Conservation (phyloP, 64 coral and sea anemone genomes). For the Pocillopora damicornis region DNA sequence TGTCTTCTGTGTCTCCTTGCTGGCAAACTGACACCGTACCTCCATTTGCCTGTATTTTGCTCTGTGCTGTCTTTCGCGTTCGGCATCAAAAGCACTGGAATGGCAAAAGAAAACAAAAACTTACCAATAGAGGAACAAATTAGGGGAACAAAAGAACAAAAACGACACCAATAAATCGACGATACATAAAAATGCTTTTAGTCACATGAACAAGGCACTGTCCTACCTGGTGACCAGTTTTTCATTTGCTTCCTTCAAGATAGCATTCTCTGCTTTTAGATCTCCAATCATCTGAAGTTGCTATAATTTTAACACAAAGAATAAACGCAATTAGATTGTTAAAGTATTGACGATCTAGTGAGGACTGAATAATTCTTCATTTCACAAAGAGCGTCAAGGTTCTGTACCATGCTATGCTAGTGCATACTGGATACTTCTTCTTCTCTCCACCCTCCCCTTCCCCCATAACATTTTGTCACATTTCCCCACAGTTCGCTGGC, state of each 20-base stretch:
- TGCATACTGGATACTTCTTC: too few relatives aligned
- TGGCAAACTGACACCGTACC: constrained; percentile 18
- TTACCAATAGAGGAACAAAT: too few relatives aligned
- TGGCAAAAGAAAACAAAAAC: not conserved
- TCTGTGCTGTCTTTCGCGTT: constrained; percentile 86
- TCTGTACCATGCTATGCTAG: too few relatives aligned
- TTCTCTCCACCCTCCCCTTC: too few relatives aligned
- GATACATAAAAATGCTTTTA: too few relatives aligned
- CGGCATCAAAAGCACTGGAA: constrained; percentile 87
- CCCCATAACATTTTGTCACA: too few relatives aligned
- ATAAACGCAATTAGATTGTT: not conserved
- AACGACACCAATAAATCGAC: not conserved
- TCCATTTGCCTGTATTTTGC: constrained; percentile 76
- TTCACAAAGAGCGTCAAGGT: too few relatives aligned
- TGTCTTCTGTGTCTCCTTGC: not conserved
- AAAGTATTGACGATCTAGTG: not conserved
- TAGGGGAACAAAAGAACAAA: not conserved
- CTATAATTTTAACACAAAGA: not conserved
- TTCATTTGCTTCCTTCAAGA: constrained; percentile 95
- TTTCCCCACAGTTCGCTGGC: too few relatives aligned
- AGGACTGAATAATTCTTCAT: too few relatives aligned
- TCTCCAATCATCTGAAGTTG: constrained; percentile 95
- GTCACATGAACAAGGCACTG: too few relatives aligned
- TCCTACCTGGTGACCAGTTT: constrained; percentile 93
- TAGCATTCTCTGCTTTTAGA: constrained; percentile 92